Conservation (phyloP, 2,113 vertebrate genomes). For the Solea solea region DNA sequence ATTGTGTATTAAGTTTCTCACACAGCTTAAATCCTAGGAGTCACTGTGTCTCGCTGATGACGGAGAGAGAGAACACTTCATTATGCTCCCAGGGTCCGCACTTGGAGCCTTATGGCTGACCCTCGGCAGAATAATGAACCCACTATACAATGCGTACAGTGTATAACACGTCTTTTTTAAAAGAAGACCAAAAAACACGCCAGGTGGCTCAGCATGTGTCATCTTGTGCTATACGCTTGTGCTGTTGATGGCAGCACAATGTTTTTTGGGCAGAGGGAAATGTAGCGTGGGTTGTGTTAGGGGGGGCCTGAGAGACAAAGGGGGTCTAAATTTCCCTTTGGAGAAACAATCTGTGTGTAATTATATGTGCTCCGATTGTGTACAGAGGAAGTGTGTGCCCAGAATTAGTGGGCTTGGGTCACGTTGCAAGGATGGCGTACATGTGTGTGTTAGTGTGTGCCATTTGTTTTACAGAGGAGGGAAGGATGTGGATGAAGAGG, state of each 20-base stretch:
- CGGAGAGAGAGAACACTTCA: constrained; percentile 4
- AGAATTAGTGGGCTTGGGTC: constrained; percentile 65
- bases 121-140: no score
- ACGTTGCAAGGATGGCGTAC: constrained; percentile 37
- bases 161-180: neutral
- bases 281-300: constrained; percentile 59
- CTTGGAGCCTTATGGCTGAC: constrained; percentile 21
- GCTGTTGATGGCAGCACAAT: constrained; percentile 48
- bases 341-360: constrained; percentile 77
- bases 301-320: constrained; percentile 49
- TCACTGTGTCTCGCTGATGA: constrained; percentile 1
- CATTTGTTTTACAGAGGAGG: constrained; percentile 72
- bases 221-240: constrained; percentile 19
- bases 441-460: constrained; percentile 26
- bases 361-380: constrained; percentile 79
- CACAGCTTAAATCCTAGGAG: constrained; percentile 18
- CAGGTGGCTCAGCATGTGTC: neutral
- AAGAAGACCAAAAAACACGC: neutral
- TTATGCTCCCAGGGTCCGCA: constrained; percentile 29
- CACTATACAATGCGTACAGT: no score
- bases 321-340: constrained; percentile 67
- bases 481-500: constrained; percentile 80
- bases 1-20: constrained; percentile 38
- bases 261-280: constrained; percentile 53
- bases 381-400: constrained; percentile 71